phyloP scores from a whole-genome alignment of 2,113 vertebrate genomes.

The Hippoglossus stenolepis region DNA sequence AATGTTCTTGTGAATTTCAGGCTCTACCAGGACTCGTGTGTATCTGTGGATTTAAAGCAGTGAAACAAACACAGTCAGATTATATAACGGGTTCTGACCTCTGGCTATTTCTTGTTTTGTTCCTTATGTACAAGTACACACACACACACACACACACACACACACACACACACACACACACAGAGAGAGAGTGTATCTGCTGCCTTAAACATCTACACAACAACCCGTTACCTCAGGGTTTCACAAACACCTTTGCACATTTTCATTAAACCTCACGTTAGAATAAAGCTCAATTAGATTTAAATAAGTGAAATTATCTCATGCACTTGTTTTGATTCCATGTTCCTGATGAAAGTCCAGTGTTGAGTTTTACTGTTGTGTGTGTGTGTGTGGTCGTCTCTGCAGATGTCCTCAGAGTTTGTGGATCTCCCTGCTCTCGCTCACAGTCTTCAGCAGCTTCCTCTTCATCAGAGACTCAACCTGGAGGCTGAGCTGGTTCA shows the following conservation, averaged over 20 bases:
- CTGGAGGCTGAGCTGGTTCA: slow-evolving; percentile 89
- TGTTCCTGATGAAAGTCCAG: too few relatives aligned
- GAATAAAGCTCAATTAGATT: too few relatives aligned
- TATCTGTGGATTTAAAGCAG: not conserved
- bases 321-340: too few relatives aligned
- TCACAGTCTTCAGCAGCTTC: slow-evolving; percentile 86
- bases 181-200: not conserved
- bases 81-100: slow-evolving; percentile 23
- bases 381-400: not conserved
- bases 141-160: not conserved
- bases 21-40: not conserved
- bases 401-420: slow-evolving; percentile 83
- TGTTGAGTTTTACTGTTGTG: too few relatives aligned
- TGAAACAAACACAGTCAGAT: not conserved
- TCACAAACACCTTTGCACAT: not conserved
- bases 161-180: not conserved
- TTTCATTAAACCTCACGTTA: too few relatives aligned
- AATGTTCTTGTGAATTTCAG: not conserved
- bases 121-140: slow-evolving; percentile 1
- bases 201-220: not conserved
- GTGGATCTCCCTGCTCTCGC: slow-evolving; percentile 87
- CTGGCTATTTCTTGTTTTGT: slow-evolving; percentile 12
- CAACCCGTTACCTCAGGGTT: not conserved
- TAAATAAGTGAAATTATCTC: too few relatives aligned
- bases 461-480: slow-evolving; percentile 87